phyloP scores from a whole-genome alignment of 2,797 vertebrate species.

The Megalops cyprinoides region DNA sequence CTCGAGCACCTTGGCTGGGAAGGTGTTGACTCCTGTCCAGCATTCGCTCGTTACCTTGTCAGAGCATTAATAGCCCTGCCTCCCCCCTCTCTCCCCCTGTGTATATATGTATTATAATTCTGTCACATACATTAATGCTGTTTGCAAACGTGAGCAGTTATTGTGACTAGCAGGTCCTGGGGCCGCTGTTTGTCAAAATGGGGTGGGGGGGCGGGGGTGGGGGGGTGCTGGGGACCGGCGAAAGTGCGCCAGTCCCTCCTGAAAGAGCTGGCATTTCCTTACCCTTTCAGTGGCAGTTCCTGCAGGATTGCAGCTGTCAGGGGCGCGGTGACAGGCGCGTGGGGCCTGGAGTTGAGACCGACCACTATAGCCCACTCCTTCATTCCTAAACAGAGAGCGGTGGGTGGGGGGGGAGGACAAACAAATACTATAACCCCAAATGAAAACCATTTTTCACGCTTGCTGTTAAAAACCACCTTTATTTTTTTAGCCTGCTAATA shows the following conservation, averaged over 20 bases:
- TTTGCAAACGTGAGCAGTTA: conserved; percentile 49
- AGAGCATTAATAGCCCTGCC: conserved; percentile 23
- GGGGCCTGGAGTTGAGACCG: conserved; percentile 13
- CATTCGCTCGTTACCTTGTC: conserved; percentile 31
- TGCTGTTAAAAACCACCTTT: conserved; percentile 65
- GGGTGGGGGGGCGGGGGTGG: conserved; percentile 9
- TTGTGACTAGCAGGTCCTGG: conserved; percentile 23
- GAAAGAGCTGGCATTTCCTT: conserved; percentile 34
- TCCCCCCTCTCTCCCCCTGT: conserved; percentile 15
- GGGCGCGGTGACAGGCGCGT: not conserved
- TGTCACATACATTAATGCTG: conserved; percentile 39
- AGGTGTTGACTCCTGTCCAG: conserved; percentile 24
- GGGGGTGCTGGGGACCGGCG: not conserved
- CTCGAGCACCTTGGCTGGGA: conserved; percentile 23
- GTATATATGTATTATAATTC: conserved; percentile 40
- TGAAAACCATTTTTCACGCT: conserved; percentile 36
- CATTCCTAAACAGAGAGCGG: not conserved
- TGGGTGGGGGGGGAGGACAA: conserved; percentile 28
- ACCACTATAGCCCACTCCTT: conserved; percentile 16
- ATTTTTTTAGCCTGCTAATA: conserved; percentile 84
- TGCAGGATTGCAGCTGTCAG: conserved; percentile 31
- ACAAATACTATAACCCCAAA: conserved; percentile 39
- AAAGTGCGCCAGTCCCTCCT: not conserved
- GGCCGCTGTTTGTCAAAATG: conserved; percentile 41
- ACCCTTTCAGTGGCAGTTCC: conserved; percentile 30